Conservation (phyloP, 2,797 vertebrate species). For the Lerista edwardsae region DNA sequence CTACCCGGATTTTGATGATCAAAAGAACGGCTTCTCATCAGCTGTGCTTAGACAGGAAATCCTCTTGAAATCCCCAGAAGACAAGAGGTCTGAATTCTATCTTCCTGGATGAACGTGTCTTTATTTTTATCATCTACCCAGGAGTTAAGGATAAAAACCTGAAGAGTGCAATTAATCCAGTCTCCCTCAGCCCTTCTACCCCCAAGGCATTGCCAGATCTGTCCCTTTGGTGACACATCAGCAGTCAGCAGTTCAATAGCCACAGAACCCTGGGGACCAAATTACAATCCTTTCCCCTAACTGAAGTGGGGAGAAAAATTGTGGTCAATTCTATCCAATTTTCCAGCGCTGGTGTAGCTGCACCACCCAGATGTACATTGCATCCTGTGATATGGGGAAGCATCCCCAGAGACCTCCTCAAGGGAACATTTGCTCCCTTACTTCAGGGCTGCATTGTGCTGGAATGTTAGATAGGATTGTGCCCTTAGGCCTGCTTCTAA, state of each 20-base stretch:
- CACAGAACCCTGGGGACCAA: conserved; percentile 32
- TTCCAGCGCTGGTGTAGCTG: too few species aligned
- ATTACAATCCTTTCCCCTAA: conserved; percentile 45
- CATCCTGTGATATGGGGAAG: too few species aligned
- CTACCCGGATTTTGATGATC: conserved; percentile 62
- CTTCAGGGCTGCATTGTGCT: too few species aligned
- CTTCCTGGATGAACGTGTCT: conserved; percentile 32
- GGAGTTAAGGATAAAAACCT: conserved; percentile 13
- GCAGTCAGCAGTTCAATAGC: conserved; percentile 35
- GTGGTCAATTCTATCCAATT: neutral
- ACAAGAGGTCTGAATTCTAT: conserved; percentile 17
- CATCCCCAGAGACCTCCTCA: too few species aligned
- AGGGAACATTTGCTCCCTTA: too few species aligned
- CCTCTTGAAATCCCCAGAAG: conserved; percentile 15
- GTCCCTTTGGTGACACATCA: conserved; percentile 44
- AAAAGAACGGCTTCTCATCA: conserved; percentile 60
- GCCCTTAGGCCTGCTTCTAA: conserved; percentile 34
- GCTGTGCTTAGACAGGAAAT: conserved; percentile 38
- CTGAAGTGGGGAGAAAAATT: conserved; percentile 21
- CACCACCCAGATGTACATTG: too few species aligned
- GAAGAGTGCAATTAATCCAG: conserved; percentile 10
- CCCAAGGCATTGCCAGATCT: conserved; percentile 24
- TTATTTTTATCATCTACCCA: conserved; percentile 51
- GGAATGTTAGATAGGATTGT: too few species aligned
- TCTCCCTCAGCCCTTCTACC: conserved; percentile 35